Evolutionary conservation across 1,140 invertebrate genomes (phyloP).

Genomic region (Brachionus manjavacas): DNA sequence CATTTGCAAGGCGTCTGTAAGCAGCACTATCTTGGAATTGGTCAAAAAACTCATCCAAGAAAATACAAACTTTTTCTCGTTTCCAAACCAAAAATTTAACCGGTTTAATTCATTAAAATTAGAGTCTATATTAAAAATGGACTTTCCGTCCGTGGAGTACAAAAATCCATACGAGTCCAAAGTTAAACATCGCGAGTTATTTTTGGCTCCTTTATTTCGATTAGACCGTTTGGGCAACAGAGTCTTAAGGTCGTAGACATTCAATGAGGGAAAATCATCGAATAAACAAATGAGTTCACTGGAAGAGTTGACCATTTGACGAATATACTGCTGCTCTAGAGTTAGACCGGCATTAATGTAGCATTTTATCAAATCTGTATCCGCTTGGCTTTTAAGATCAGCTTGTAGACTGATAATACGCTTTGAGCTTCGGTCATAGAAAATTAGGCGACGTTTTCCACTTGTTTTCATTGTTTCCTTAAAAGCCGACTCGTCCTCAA

Average conservation of each 20-base stretch:
- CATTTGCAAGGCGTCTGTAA: slow-evolving; percentile 38
- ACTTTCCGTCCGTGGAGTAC: slow-evolving; percentile 39
- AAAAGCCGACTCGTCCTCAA: slow-evolving; percentile 38
- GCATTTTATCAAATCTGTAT: not conserved
- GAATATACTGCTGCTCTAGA: slow-evolving; percentile 2
- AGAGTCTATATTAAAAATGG: slow-evolving; percentile 21
- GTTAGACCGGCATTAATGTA: slow-evolving; percentile 11
- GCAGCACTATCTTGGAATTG: slow-evolving; percentile 23
- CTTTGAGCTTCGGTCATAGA: slow-evolving; percentile 30
- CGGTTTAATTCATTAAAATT: slow-evolving; percentile 16
- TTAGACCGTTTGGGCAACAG: not conserved
- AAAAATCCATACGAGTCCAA: not conserved
- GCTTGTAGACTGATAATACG: not conserved
- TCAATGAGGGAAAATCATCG: not conserved
- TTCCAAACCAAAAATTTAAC: not conserved
- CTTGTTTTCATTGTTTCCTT: slow-evolving; percentile 14
- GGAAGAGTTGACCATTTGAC: slow-evolving; percentile 24
- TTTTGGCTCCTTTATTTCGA: not conserved
- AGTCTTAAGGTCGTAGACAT: slow-evolving; percentile 33
- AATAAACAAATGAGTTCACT: slow-evolving; percentile 22
- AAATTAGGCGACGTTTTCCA: not conserved
- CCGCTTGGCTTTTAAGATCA: not conserved
- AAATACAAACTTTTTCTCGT: not conserved
- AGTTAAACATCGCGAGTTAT: not conserved
- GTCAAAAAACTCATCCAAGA: slow-evolving; percentile 31